Percentiles rank a stretch among this genome's conserved stretches.
Evolutionary conservation across 2,888 invertebrate genomes (phyloP).

Genomic region (Antheraea assamensis): DNA sequence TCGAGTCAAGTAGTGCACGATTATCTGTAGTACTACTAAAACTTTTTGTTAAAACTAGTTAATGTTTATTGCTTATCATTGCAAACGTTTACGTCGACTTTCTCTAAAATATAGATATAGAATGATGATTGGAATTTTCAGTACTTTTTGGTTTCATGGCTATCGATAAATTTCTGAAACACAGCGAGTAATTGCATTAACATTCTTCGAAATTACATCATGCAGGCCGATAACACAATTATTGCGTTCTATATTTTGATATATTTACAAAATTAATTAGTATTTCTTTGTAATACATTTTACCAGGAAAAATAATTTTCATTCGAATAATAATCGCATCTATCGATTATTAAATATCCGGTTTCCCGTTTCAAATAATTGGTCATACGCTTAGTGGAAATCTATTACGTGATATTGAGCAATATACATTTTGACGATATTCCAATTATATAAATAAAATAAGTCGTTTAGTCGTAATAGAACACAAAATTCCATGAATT

Average conservation of each 20-base stretch:
- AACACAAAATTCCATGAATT: no score
- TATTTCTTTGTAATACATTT: neutral
- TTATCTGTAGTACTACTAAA: no score
- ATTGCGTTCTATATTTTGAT: neutral
- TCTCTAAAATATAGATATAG: no score
- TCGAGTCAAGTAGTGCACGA: no score
- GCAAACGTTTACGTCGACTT: no score
- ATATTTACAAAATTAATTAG: neutral
- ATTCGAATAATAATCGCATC: neutral
- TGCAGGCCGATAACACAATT: neutral
- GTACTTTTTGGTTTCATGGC: neutral
- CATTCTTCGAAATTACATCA: neutral
- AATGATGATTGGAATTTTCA: no score
- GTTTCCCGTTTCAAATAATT: slow-evolving; percentile 4
- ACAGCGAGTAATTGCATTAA: neutral
- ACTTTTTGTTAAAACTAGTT: no score
- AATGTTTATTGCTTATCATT: no score
- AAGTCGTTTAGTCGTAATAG: no score
- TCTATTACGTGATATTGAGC: neutral
- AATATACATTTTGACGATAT: neutral
- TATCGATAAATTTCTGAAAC: neutral
- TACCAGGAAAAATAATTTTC: neutral
- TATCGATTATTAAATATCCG: slow-evolving; percentile 1
- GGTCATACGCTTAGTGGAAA: neutral
- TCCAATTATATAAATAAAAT: neutral